Evolutionary conservation across 1,140 invertebrate genomes (phyloP), one percentile per base, ranked within the genome.

Genomic region (Condylostylus longicornis): DNA sequence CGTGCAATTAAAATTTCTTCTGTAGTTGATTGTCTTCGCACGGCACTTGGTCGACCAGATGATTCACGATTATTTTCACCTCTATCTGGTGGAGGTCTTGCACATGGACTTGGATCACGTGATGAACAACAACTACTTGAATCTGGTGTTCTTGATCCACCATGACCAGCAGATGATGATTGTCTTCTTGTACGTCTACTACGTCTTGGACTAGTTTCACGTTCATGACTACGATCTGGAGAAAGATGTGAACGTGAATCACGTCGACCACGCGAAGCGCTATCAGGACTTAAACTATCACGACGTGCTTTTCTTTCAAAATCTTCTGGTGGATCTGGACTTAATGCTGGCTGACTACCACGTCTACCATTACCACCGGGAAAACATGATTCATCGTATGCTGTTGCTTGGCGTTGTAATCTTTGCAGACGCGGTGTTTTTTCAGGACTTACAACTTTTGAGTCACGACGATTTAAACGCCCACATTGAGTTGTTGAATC

Each of bases 1-100:
- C 83, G 69, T 1, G 85, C 82, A 46, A 89, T 89, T 12, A 91
- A 62, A 46, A 91, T 91, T 60, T 91, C 86, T 58, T 88, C 83
- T 1, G 85, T 89, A 1, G 85, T 89, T 7, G 84, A 89, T 64
- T 89, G 86, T 45, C 85, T 65, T 43, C 85, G 65, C 17, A 86
- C 82, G 32, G 75, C 71, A n/a, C n/a, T n/a, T 9, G 79, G 80
- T 0, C 55, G 44, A 19, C 50, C 46, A 21, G 45, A 50, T 36
- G 78, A 69, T 46, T 77, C 69, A 18, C 38, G 23, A 30, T 20
- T 5, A n/a, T 12, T 18, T 6, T 49, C 48, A 19, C 59, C 53
- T 45, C 72, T 65, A 10, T 65, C 56, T 3, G 67, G 65, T 4
- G 63, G 64, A 4, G 62, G 62, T 9, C 78, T 59, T 6, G 75